Base-by-base conservation (phyloP, 2,113 vertebrate species). In the Rallus limicola region DNA sequence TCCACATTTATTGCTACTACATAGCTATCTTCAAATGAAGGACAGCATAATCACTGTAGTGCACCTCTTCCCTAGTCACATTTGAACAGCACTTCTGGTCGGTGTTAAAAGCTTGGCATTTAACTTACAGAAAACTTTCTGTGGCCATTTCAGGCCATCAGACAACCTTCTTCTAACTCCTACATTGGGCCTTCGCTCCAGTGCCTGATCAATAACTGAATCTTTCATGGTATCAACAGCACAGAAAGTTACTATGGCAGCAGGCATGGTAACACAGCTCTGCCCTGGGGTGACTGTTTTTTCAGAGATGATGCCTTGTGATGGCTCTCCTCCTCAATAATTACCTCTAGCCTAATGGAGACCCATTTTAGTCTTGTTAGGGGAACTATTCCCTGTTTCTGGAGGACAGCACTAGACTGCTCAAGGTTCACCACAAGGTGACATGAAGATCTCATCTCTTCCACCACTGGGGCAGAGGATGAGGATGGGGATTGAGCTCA, bases 361-460 rank as follows among this genome's bases (percentile, higher is more conserved):
- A 81, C 3, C 1, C 1, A 79, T 0, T 38, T 44, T 62, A 16
- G 16, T 58, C 44, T 58, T 42, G 6, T 50, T 33, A 60, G 34
- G 24, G 48, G 8, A 93, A 53, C 24, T 77, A 24, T 36, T 67
- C 40, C 26, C 13, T 77, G 16, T 19, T 82, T 5, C 38, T n/a
- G 16, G 7, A 90, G 11, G 16, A 62, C 6, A 5, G 12, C 28
- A 65, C 34, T 40, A 31, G 50, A 25, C 34, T 44, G 42, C 20
- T 65, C 7, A 82, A 52, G 28, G 90, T 92, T 72, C 52, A 77
- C 9, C 34, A 38, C 2, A 70, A 81, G 25, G 3, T 92, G n/a
- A 71, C n/a, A 67, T 15, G 28, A 81, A 76, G 58, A 42, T 65
- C 44, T 85, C 9, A 24, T 31, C 16, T 68, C 24, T 88, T 58